Conservation (phyloP, 2,113 vertebrate genomes). For the Solea senegalensis region DNA sequence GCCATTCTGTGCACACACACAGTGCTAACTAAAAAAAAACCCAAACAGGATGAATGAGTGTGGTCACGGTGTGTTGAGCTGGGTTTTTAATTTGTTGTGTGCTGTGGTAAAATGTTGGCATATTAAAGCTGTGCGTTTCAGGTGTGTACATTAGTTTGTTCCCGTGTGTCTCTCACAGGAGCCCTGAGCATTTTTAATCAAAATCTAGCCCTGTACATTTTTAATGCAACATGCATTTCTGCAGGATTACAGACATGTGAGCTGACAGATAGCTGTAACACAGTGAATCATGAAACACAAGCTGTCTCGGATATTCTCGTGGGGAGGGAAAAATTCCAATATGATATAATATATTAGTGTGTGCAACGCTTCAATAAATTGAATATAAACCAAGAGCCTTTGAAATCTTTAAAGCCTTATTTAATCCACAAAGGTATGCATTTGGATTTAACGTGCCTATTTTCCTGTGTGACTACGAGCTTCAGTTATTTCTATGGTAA, state of each 20-base stretch:
- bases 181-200: slow-evolving; percentile 11
- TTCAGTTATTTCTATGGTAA: too few species aligned
- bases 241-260: slow-evolving; percentile 11
- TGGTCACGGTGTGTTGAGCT: neutral
- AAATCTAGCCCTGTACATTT: slow-evolving; percentile 22
- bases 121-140: neutral
- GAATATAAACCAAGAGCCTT: neutral
- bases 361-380: neutral
- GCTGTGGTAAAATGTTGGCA: neutral
- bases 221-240: neutral
- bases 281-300: neutral
- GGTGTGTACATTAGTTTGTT: slow-evolving; percentile 38
- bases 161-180: slow-evolving; percentile 25
- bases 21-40: slow-evolving; percentile 1
- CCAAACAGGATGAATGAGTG: slow-evolving; percentile 6
- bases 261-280: neutral
- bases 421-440: neutral
- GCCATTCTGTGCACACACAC: slow-evolving; percentile 30
- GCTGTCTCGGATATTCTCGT: neutral
- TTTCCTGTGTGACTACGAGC: too few species aligned
- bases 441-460: too few species aligned
- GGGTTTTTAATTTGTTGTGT: slow-evolving; percentile 1
- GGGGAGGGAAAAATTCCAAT: neutral
- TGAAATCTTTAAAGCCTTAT: slow-evolving; percentile 6
- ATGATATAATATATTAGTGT: neutral